Evolutionary conservation across 2,797 vertebrate genomes (phyloP).

Genomic region (Tokudaia muenninki): DNA sequence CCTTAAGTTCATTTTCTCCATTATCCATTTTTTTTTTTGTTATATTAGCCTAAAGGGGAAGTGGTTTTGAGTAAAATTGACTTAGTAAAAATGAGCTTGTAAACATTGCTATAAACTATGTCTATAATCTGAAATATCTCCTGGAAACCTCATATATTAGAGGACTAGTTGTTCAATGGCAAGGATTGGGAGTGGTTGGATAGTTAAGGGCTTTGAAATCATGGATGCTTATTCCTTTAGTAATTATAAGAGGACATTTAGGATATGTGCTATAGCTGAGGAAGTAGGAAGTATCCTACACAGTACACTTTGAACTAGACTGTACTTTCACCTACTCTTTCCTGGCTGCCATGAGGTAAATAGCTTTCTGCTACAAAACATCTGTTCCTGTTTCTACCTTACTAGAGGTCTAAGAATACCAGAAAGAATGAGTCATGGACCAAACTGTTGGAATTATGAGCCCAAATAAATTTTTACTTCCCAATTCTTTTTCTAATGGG

Average conservation of each 20-base stretch:
- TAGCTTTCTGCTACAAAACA: not conserved
- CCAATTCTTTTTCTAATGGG: not conserved
- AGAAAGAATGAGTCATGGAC: not conserved
- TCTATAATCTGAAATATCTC: not conserved
- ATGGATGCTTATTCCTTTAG: not conserved
- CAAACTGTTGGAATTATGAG: not conserved
- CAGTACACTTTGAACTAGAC: not conserved
- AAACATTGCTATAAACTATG: not conserved
- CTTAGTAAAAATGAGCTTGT: not conserved
- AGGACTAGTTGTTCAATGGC: not conserved
- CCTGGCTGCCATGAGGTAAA: not conserved
- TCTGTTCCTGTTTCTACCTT: not conserved
- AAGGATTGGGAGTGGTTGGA: not conserved
- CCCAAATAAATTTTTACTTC: not conserved
- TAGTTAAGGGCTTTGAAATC: not conserved
- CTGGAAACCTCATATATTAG: no score
- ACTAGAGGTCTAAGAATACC: not conserved
- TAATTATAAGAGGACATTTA: no score
- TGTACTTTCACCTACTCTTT: not conserved
- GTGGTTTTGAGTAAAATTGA: not conserved
- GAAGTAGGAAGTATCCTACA: not conserved
- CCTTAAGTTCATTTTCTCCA: not conserved
- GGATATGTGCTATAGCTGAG: not conserved
- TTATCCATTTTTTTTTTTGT: not conserved
- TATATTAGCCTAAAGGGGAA: not conserved